Percentiles rank a stretch among this genome's conserved stretches.
Conservation (phyloP, 2,797 vertebrate genomes). For the Xiphorhynchus erythropygius region DNA sequence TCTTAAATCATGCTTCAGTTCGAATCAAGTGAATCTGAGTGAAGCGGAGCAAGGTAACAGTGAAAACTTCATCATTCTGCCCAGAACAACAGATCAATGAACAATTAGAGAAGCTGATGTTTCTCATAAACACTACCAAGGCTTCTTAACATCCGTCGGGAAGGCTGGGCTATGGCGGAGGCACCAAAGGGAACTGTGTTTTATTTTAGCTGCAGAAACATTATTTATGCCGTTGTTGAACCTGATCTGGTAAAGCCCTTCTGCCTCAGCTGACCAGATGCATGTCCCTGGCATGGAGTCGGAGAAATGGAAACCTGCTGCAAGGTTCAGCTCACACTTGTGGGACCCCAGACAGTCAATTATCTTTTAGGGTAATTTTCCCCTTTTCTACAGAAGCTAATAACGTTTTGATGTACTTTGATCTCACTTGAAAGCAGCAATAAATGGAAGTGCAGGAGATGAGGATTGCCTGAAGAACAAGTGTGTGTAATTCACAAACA, state of each 20-base stretch:
- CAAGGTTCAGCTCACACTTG: background rate
- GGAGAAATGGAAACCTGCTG: background rate
- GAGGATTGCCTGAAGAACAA: background rate
- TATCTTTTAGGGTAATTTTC: background rate
- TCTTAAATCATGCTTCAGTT: background rate
- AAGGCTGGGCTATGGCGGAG: background rate
- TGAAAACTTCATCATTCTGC: background rate
- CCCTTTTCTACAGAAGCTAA: background rate
- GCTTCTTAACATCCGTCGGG: background rate
- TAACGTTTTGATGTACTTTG: background rate
- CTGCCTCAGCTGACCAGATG: background rate
- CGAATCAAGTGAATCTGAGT: background rate
- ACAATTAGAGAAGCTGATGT: constrained; percentile 27
- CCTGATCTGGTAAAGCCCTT: background rate
- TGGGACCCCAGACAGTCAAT: background rate
- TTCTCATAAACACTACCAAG: constrained; percentile 30
- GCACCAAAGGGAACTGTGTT: background rate
- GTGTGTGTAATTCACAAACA: background rate
- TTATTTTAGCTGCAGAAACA: background rate
- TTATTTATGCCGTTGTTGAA: background rate
- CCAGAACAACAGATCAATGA: constrained; percentile 62
- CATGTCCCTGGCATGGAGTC: accelerated
- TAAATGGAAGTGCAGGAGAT: background rate
- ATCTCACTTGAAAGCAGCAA: background rate
- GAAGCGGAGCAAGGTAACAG: constrained; percentile 5